phyloP scores from a whole-genome alignment of 2,888 invertebrate species.

The Ochropleura leucogaster region DNA sequence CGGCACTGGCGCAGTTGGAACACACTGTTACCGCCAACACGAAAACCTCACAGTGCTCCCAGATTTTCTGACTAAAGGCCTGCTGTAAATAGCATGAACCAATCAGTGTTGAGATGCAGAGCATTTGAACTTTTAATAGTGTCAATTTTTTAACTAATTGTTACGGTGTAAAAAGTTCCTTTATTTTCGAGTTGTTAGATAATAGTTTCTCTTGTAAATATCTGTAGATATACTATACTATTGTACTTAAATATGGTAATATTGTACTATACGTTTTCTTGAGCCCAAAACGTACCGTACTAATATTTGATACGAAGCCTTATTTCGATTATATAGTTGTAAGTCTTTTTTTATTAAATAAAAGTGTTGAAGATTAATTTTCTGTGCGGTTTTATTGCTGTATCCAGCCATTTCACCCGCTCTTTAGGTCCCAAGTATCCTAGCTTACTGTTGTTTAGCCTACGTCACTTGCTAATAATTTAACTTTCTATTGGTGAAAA shows the following conservation, averaged over 20 bases:
- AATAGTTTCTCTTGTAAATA: conserved; percentile 64
- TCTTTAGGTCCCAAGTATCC: too few relatives aligned
- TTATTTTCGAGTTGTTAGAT: conserved; percentile 67
- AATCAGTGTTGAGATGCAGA: conserved; percentile 82
- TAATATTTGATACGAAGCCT: conserved; percentile 71
- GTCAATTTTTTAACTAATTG: conserved; percentile 74
- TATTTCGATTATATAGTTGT: conserved; percentile 63
- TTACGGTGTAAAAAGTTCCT: conserved; percentile 83
- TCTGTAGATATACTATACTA: conserved; percentile 65
- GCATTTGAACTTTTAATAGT: conserved; percentile 76
- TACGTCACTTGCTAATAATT: too few relatives aligned
- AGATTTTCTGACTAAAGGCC: conserved; percentile 89
- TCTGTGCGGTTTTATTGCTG: conserved; percentile 1
- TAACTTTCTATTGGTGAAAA: too few relatives aligned
- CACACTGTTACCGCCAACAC: conserved; percentile 86
- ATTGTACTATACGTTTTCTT: conserved; percentile 84
- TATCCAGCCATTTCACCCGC: too few relatives aligned
- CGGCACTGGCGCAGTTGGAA: conserved; percentile 85
- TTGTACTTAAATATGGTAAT: conserved; percentile 64
- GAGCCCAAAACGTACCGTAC: conserved; percentile 88
- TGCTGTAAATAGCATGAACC: conserved; percentile 88
- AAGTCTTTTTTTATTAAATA: conserved; percentile 77
- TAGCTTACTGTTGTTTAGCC: too few relatives aligned
- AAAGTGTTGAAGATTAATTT: conserved; percentile 56
- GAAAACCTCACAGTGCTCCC: conserved; percentile 89